phyloP scores from a whole-genome alignment of 2,113 vertebrate species.

The Caloenas nicobarica region DNA sequence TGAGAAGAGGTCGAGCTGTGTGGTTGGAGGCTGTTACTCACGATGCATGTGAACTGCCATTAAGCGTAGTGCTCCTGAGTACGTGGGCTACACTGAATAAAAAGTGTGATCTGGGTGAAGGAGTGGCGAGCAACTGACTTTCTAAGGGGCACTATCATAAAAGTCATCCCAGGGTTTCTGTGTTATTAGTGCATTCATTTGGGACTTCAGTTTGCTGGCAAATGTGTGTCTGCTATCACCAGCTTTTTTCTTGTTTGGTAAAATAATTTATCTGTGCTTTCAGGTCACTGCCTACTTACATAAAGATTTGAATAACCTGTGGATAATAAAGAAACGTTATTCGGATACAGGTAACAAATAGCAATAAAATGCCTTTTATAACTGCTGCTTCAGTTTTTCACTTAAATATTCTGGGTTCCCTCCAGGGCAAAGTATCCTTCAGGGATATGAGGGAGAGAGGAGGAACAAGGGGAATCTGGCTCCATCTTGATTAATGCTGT shows the following conservation, averaged over 20 bases:
- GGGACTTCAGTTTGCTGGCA: not conserved
- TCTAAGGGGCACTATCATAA: not conserved
- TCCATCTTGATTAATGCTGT: not conserved
- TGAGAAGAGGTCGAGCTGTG: not conserved
- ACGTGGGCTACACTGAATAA: accelerated
- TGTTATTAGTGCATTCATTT: not conserved
- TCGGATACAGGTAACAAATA: slow-evolving; percentile 78
- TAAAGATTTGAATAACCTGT: slow-evolving; percentile 96
- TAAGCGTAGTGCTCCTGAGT: not conserved
- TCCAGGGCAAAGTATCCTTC: not conserved
- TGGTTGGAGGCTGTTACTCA: not conserved
- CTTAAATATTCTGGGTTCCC: not conserved
- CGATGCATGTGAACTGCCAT: not conserved
- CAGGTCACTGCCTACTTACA: slow-evolving; percentile 96
- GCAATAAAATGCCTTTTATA: not conserved
- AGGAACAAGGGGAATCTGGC: not conserved
- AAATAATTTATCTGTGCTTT: slow-evolving; percentile 5
- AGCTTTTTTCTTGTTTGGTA: not conserved
- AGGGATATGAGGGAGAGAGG: not conserved
- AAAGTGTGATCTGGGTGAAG: not conserved
- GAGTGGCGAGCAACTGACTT: not conserved
- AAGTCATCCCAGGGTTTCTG: not conserved
- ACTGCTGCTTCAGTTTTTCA: not conserved
- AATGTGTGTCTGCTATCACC: not conserved
- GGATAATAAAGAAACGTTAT: slow-evolving; percentile 89